A percentile compares a stretch with the other conserved stretches of the same genome.
phyloP scores from a whole-genome alignment of 2,113 vertebrate species.

The Mohoua ochrocephala region DNA sequence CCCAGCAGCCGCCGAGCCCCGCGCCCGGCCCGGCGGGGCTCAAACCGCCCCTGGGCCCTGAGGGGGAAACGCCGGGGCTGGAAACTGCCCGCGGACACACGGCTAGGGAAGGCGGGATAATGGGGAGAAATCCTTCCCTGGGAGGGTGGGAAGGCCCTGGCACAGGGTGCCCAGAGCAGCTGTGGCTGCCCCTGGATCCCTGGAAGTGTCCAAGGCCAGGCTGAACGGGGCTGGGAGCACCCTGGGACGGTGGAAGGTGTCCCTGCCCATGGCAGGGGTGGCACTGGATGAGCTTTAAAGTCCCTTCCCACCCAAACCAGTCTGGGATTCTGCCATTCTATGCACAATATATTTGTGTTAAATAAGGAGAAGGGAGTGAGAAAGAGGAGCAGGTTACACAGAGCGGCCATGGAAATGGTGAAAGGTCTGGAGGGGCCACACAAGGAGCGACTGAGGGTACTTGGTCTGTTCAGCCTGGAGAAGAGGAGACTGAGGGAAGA shows the following conservation, averaged over 20 bases:
- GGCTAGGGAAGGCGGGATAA: fast-evolving
- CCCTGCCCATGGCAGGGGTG: not conserved
- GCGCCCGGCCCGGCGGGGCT: not conserved
- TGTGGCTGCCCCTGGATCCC: not conserved
- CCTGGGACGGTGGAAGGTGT: not conserved
- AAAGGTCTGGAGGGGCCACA: not conserved
- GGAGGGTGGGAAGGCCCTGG: not conserved
- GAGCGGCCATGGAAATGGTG: not conserved
- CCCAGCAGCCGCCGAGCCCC: not conserved
- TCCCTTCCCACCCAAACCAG: not conserved
- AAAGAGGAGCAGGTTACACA: not conserved
- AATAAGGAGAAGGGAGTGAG: not conserved
- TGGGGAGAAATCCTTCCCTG: not conserved
- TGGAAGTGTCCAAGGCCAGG: too few relatives aligned
- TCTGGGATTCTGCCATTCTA: not conserved
- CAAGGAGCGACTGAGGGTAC: not conserved
- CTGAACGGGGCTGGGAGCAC: not conserved
- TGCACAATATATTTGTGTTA: not conserved
- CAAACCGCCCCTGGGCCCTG: not conserved
- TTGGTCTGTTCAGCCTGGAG: not conserved
- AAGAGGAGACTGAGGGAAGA: not conserved
- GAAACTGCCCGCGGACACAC: not conserved
- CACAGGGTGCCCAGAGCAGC: not conserved
- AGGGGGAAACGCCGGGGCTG: not conserved
- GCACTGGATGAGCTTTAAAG: fast-evolving